phyloP scores from a whole-genome alignment of 35 echinoderm and acorn worm species.

The Nesometra sesokonis region DNA sequence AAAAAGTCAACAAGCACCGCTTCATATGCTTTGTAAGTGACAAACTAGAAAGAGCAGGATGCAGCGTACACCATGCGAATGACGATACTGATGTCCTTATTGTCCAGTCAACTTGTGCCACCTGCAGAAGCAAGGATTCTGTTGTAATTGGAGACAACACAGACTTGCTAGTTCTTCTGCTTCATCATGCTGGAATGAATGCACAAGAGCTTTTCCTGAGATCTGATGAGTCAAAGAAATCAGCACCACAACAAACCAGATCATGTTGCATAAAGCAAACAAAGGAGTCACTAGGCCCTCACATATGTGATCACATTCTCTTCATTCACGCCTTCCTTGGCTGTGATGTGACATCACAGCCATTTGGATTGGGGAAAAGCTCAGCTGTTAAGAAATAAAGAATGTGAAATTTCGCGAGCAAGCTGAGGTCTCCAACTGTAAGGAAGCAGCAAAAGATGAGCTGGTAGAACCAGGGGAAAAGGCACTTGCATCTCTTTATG shows the following conservation, averaged over 20 bases:
- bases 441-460: neutral
- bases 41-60: neutral
- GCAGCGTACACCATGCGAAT: neutral
- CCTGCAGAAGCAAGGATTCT: neutral
- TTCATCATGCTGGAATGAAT: neutral
- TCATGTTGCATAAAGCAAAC: constrained; percentile 13
- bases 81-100: constrained; percentile 23
- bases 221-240: constrained; percentile 13
- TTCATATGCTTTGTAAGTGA: constrained; percentile 33
- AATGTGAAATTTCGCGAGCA: neutral
- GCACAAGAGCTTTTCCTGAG: constrained; percentile 6
- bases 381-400: neutral
- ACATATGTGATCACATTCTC: constrained; percentile 4
- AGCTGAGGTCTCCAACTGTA: neutral
- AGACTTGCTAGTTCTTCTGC: neutral
- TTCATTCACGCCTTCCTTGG: constrained; percentile 14
- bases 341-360: constrained; percentile 13
- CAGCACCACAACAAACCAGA: constrained; percentile 9
- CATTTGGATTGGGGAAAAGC: constrained; percentile 3
- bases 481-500: neutral
- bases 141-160: neutral
- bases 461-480: neutral
- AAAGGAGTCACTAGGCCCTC: neutral
- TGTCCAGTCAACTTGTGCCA: neutral
- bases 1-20: constrained; percentile 34